These are phyloP conservation scores for Mystacides longicornis DNA, from an alignment of 2,888 invertebrate species.

Conservation along the genomic window DNA sequence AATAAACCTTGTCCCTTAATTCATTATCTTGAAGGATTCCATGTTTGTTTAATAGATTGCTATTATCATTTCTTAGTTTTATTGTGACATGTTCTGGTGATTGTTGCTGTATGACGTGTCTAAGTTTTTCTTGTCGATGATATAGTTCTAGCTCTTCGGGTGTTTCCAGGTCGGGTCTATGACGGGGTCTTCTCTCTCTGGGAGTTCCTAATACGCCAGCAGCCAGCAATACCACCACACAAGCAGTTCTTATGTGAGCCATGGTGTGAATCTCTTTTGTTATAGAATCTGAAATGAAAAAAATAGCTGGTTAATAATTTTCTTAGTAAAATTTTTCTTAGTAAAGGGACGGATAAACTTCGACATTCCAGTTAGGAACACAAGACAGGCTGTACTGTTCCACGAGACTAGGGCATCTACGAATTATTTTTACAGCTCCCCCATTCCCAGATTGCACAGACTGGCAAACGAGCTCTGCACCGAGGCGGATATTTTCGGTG, in stretches of 20 bases:
- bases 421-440: no score
- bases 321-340: no score
- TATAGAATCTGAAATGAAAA: background rate
- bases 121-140: conserved; percentile 12
- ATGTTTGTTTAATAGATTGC: conserved; percentile 9
- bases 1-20: conserved; percentile 40
- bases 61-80: conserved; percentile 19
- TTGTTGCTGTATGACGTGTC: conserved; percentile 12
- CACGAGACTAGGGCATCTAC: no score
- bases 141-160: conserved; percentile 7
- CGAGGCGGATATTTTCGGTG: no score
- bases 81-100: conserved; percentile 10
- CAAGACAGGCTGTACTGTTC: no score
- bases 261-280: background rate
- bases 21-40: conserved; percentile 26
- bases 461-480: no score
- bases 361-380: no score
- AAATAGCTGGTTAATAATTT: background rate
- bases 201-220: conserved; percentile 38
- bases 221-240: conserved; percentile 45
- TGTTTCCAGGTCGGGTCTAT: conserved; percentile 32
- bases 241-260: conserved; percentile 3
- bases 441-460: no score
- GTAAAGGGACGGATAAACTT: no score
- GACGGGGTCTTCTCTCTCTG: conserved; percentile 47